Percentiles rank a stretch among this genome's conserved stretches.
Evolutionary conservation across 2,113 vertebrate genomes (phyloP).

Genomic region (Phyllopteryx taeniolatus): DNA sequence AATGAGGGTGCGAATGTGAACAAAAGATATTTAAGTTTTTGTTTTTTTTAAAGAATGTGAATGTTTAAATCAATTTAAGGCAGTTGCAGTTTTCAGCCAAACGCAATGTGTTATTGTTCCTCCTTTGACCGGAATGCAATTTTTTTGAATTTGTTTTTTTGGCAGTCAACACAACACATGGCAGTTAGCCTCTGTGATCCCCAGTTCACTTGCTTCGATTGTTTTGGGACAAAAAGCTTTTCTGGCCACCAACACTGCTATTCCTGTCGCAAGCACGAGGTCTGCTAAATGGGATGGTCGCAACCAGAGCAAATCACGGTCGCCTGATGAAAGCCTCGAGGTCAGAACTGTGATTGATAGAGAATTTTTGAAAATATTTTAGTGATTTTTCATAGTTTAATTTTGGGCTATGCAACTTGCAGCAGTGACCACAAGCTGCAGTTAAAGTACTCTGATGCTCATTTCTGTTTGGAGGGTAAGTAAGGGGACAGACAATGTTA

Average conservation of each 20-base stretch:
- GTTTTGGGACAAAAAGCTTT: conserved; percentile 51
- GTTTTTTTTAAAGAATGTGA: too few relatives aligned
- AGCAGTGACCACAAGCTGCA: conserved; percentile 3
- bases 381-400: conserved; percentile 18
- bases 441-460: neutral
- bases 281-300: conserved; percentile 24
- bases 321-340: conserved; percentile 27
- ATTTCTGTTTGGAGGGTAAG: neutral
- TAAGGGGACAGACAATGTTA: neutral
- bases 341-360: neutral
- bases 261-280: conserved; percentile 18
- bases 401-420: neutral
- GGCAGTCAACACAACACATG: conserved; percentile 42
- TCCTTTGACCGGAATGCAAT: conserved; percentile 52
- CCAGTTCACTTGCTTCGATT: conserved; percentile 55
- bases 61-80: neutral
- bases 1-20: neutral
- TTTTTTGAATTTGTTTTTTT: conserved; percentile 47
- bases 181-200: conserved; percentile 46
- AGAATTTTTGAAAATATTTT: conserved; percentile 3
- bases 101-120: conserved; percentile 32
- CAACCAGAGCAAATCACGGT: conserved; percentile 7
- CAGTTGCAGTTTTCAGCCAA: neutral
- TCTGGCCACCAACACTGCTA: conserved; percentile 26
- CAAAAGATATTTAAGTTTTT: too few relatives aligned